Percentiles rank a stretch among this genome's conserved stretches.
Conservation (phyloP, 1,140 invertebrate genomes). For the Achatina immaculata region DNA sequence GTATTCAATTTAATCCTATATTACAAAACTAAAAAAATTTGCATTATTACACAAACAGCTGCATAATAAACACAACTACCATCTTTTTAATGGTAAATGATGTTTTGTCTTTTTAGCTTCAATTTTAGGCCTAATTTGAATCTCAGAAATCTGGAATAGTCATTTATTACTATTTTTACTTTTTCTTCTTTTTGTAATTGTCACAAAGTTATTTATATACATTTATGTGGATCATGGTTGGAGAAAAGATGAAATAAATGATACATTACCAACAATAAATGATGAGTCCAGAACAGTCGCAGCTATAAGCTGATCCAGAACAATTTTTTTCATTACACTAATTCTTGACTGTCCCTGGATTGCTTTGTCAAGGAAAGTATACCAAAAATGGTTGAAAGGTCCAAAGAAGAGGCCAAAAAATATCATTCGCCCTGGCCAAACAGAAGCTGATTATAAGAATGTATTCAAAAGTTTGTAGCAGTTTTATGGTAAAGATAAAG, state of each 20-base stretch:
- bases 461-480: neutral
- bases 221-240: no score
- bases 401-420: slow-evolving; percentile 56
- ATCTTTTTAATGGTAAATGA: no score
- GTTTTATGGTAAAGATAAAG: neutral
- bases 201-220: no score
- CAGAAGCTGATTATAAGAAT: neutral
- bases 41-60: no score
- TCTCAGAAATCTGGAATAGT: no score
- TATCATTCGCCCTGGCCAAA: slow-evolving; percentile 61
- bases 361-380: slow-evolving; percentile 77
- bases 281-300: slow-evolving; percentile 86
- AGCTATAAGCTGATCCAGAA: slow-evolving; percentile 89
- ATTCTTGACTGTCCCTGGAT: slow-evolving; percentile 79
- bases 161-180: no score
- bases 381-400: slow-evolving; percentile 64
- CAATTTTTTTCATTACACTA: slow-evolving; percentile 85
- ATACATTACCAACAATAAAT: slow-evolving; percentile 85
- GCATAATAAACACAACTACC: no score
- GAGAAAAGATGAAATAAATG: slow-evolving; percentile 66
- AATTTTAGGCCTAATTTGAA: no score
- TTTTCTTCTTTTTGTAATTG: no score
- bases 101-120: no score
- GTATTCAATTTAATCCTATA: no score
- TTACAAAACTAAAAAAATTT: no score